These are phyloP conservation scores for Enhydra lutris DNA, from an alignment of 2,113 vertebrate species.

Conservation along the genomic window DNA sequence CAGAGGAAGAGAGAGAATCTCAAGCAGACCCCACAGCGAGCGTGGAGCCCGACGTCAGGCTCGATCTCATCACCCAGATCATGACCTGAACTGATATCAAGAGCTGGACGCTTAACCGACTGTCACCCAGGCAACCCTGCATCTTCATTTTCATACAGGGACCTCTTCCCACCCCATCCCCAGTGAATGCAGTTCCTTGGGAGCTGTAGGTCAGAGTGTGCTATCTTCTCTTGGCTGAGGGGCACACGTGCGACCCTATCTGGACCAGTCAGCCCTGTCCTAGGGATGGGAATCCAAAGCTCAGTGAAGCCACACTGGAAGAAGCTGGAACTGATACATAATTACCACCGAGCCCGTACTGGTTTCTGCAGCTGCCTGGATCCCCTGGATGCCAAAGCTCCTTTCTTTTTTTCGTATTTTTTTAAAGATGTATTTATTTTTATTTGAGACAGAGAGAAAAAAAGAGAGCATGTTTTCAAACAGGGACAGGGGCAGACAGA, in stretches of 20 bases:
- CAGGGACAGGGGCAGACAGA: background rate
- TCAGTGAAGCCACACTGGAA: background rate
- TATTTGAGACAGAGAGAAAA: no score
- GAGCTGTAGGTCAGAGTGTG: background rate
- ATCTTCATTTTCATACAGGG: background rate
- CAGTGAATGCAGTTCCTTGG: background rate
- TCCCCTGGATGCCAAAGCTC: background rate
- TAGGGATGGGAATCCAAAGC: background rate
- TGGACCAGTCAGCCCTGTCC: background rate
- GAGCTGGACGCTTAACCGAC: background rate
- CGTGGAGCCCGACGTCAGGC: rapidly evolving
- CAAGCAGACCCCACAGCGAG: background rate
- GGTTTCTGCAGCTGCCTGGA: background rate
- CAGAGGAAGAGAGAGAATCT: background rate
- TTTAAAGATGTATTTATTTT: background rate
- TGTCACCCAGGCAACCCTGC: background rate
- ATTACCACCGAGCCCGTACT: background rate
- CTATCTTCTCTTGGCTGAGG: background rate
- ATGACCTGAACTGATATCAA: background rate
- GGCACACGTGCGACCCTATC: no score
- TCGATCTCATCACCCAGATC: background rate
- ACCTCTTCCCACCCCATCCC: background rate
- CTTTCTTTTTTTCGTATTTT: background rate
- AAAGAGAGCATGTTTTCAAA: background rate
- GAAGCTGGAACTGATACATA: no score